Conservation (phyloP, 2,888 invertebrate genomes). For the Lasius platythorax region DNA sequence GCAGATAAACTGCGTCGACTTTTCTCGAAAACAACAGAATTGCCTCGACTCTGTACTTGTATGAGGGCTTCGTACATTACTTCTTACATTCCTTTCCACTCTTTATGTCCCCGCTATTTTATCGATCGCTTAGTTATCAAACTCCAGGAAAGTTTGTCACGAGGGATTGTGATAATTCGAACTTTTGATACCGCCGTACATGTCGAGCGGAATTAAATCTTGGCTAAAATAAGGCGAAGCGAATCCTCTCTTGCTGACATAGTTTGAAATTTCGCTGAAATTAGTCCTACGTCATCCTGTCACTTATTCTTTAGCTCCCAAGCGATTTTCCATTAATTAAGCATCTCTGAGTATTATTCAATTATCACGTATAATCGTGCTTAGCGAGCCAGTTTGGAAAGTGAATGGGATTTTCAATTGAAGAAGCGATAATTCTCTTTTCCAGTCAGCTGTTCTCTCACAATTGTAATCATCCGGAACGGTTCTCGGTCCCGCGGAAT, state of each 20-base stretch:
- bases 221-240: slow-evolving; percentile 1
- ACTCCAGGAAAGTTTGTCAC: background rate
- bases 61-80: background rate
- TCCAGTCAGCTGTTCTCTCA: background rate
- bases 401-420: slow-evolving; percentile 29
- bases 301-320: background rate
- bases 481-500: background rate
- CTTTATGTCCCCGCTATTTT: background rate
- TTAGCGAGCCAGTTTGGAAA: slow-evolving; percentile 7
- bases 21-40: slow-evolving; percentile 16
- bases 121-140: background rate
- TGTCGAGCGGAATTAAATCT: background rate
- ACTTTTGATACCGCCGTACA: background rate
- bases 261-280: background rate
- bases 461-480: background rate
- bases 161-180: background rate
- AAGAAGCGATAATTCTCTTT: background rate
- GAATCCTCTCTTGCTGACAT: background rate
- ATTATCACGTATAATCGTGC: slow-evolving; percentile 12
- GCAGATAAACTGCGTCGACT: slow-evolving; percentile 25
- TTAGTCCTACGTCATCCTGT: background rate
- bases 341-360: slow-evolving; percentile 3
- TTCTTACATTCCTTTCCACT: background rate
- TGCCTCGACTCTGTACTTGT: background rate
- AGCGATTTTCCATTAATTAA: slow-evolving; percentile 18